Conservation (phyloP, 2,797 vertebrate genomes). For the Myotis myotis region DNA sequence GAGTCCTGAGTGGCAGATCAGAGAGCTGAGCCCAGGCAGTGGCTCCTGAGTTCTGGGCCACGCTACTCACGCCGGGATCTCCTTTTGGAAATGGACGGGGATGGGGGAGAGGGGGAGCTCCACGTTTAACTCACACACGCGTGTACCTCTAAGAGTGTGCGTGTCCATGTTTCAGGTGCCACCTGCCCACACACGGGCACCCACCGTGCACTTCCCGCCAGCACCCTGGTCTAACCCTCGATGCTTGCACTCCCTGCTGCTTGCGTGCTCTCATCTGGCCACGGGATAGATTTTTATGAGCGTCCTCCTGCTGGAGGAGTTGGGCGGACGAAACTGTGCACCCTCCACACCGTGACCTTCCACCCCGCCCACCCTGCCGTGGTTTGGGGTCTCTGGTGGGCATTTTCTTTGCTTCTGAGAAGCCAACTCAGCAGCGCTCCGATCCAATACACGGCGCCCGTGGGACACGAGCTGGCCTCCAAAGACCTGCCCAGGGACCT, state of each 20-base stretch:
- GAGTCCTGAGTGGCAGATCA: background rate
- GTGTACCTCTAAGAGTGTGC: fast-evolving
- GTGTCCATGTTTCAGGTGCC: fast-evolving
- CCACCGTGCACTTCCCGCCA: fast-evolving
- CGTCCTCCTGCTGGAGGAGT: background rate
- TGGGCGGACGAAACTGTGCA: fast-evolving
- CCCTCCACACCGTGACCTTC: background rate
- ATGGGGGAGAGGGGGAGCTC: background rate
- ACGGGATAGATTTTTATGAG: background rate
- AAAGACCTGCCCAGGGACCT: background rate
- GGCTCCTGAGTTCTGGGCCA: background rate
- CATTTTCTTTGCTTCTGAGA: conserved; percentile 3
- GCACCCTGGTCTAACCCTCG: too few relatives aligned
- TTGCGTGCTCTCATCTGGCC: background rate
- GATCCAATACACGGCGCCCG: background rate
- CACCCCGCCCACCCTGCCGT: background rate
- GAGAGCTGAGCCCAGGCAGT: background rate
- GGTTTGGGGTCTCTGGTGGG: background rate
- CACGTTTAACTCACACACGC: fast-evolving
- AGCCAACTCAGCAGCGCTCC: background rate
- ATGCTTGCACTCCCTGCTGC: background rate
- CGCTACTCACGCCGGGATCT: background rate
- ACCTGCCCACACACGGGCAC: fast-evolving
- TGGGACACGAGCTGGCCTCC: background rate
- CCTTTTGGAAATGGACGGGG: background rate